phyloP scores from a whole-genome alignment of 1,140 invertebrate species.

The Nephila pilipes region DNA sequence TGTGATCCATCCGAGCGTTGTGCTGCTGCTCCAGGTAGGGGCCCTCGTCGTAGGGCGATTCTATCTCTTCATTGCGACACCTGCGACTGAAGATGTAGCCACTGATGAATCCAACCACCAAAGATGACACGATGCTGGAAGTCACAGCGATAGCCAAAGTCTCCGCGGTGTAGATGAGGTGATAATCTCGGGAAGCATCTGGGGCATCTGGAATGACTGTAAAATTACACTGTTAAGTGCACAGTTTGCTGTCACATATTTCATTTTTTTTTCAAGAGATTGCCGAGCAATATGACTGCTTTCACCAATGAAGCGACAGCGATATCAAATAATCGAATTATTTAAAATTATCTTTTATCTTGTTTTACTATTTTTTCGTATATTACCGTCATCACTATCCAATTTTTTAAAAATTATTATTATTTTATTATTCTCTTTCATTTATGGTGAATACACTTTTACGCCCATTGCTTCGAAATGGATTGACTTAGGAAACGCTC shows the following conservation, averaged over 20 bases:
- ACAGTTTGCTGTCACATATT: neutral
- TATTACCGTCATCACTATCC: too few species aligned
- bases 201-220: conserved; percentile 65
- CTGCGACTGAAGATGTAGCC: conserved; percentile 91
- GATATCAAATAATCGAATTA: too few species aligned
- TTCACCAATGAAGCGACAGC: too few species aligned
- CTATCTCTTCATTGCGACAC: conserved; percentile 88
- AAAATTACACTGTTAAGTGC: neutral
- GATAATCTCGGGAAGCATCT: conserved; percentile 88
- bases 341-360: too few species aligned
- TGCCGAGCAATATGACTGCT: too few species aligned
- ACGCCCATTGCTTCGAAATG: too few species aligned
- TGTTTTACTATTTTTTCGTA: too few species aligned
- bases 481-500: too few species aligned
- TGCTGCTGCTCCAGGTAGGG: conserved; percentile 78
- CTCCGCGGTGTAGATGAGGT: conserved; percentile 89
- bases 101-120: conserved; percentile 90
- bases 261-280: too few species aligned
- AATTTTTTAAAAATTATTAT: too few species aligned
- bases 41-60: conserved; percentile 78
- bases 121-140: conserved; percentile 88
- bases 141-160: conserved; percentile 89
- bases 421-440: too few species aligned
- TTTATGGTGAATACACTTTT: too few species aligned
- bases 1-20: conserved; percentile 64